phyloP scores from a whole-genome alignment of 2,797 vertebrate genomes.

The Danionella dracula region DNA sequence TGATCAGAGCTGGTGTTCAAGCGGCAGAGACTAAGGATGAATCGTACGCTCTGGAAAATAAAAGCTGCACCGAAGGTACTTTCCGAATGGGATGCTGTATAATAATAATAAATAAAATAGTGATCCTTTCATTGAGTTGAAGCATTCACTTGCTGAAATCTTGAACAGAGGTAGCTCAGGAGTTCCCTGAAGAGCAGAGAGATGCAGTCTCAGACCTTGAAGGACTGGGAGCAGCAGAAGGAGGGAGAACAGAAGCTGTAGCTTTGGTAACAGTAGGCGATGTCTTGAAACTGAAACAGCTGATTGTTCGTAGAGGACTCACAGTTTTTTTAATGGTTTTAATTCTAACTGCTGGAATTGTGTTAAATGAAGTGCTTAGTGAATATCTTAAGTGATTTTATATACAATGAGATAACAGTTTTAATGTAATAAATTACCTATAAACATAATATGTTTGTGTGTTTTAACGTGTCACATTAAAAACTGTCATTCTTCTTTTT shows the following conservation, averaged over 20 bases:
- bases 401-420: no score
- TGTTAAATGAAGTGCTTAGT: constrained; percentile 55
- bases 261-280: not conserved
- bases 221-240: not conserved
- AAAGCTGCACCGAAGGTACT: constrained; percentile 34
- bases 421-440: no score
- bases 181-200: constrained; percentile 5
- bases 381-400: constrained; percentile 38
- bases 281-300: constrained; percentile 56
- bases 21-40: constrained; percentile 27
- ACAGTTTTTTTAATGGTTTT: constrained; percentile 55
- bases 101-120: not conserved
- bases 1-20: constrained; percentile 55
- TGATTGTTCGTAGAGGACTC: constrained; percentile 58
- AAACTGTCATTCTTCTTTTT: no score
- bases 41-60: constrained; percentile 37
- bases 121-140: not conserved
- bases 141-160: not conserved
- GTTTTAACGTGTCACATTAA: no score
- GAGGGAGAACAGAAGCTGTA: not conserved
- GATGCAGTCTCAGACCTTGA: constrained; percentile 35
- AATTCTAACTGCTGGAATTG: constrained; percentile 58
- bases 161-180: not conserved
- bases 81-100: not conserved
- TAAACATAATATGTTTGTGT: no score